A percentile compares a stretch with the other conserved stretches of the same genome.
Evolutionary conservation across 2,888 invertebrate genomes (phyloP).

Genomic region (Nomada ruficornis): DNA sequence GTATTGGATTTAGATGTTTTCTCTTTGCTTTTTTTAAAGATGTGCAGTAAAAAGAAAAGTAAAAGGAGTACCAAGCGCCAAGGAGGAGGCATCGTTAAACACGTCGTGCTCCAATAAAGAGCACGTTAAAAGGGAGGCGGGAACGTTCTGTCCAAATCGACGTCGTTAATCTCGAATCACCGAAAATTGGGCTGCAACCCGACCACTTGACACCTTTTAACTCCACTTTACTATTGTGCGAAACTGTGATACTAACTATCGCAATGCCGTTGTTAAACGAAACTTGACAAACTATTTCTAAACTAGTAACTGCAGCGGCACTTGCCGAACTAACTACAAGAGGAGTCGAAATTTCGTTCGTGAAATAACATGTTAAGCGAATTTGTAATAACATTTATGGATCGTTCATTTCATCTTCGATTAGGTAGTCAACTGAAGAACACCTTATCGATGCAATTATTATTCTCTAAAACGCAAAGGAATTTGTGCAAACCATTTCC

Average conservation of each 20-base stretch:
- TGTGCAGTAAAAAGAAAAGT: no score
- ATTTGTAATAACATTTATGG: no score
- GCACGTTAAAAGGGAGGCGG: background rate
- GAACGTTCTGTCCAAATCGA: conserved; percentile 3
- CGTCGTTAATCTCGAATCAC: conserved; percentile 11
- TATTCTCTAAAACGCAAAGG: no score
- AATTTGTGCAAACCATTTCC: no score
- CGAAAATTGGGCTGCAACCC: background rate
- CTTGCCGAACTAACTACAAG: background rate
- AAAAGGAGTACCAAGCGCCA: background rate
- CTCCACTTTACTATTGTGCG: background rate
- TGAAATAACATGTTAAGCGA: no score
- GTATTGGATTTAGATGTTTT: no score
- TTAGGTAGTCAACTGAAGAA: no score
- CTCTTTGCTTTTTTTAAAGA: no score
- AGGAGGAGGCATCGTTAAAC: background rate
- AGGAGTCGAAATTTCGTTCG: no score
- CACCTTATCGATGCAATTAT: no score
- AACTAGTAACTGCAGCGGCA: background rate
- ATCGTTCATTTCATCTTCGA: no score
- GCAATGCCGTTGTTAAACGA: background rate
- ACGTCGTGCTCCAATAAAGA: background rate
- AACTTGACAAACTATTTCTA: background rate
- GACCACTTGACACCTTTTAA: conserved; percentile 5
- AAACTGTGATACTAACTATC: background rate